These are phyloP conservation scores for Galaxias olidus DNA, from an alignment of 2,797 vertebrate species.

Conservation along the genomic window DNA sequence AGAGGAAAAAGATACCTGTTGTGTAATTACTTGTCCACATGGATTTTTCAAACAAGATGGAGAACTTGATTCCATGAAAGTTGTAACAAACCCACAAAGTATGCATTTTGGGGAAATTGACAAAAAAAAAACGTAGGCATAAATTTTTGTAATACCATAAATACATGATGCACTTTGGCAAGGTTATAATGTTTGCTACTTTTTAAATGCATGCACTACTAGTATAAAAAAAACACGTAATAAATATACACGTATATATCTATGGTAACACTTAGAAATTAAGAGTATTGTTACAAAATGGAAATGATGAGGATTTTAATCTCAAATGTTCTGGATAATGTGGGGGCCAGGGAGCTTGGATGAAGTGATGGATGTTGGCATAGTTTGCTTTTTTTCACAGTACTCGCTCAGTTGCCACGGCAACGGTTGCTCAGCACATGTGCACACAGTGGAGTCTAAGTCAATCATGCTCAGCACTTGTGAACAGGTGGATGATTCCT, in stretches of 20 bases:
- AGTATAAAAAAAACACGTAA: conserved; percentile 35
- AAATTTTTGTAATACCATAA: conserved; percentile 22
- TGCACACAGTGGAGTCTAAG: conserved; percentile 78
- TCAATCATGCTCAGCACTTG: conserved; percentile 74
- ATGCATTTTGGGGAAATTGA: background rate
- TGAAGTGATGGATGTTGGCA: conserved; percentile 20
- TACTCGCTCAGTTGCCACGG: conserved; percentile 12
- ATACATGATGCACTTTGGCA: conserved; percentile 20
- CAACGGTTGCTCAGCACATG: background rate
- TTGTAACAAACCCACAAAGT: conserved; percentile 1
- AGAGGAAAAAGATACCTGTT: too few species aligned
- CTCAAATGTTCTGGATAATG: conserved; percentile 23
- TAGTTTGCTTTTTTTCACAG: conserved; percentile 26
- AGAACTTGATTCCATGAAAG: background rate
- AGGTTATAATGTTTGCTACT: conserved; percentile 13
- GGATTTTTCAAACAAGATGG: too few species aligned
- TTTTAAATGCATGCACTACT: conserved; percentile 52
- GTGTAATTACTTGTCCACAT: too few species aligned
- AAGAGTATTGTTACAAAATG: conserved; percentile 1
- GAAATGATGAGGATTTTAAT: conserved; percentile 9
- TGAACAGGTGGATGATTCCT: conserved; percentile 71
- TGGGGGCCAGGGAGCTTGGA: conserved; percentile 1
- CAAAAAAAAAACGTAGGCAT: conserved; percentile 11
- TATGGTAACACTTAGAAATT: conserved; percentile 13
- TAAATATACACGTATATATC: conserved; percentile 47